Conservation (phyloP, 2,797 vertebrate species). For the Tragelaphus eurycerus region DNA sequence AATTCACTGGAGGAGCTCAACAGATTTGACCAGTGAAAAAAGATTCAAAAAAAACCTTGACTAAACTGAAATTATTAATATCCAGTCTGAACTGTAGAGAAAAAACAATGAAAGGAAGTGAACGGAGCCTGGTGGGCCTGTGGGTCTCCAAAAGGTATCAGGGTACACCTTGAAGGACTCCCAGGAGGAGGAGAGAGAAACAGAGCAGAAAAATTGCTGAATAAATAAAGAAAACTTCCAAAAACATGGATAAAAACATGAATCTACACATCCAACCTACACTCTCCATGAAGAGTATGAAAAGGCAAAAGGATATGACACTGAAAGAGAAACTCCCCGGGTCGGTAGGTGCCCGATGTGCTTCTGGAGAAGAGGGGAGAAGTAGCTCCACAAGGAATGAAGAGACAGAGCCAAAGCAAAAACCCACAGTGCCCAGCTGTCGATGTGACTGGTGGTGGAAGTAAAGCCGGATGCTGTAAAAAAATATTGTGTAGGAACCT, state of each 20-base stretch:
- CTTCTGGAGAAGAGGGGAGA: not conserved
- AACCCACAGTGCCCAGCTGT: rapidly evolving
- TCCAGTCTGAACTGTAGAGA: not conserved
- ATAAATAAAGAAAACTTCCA: not conserved
- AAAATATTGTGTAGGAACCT: rapidly evolving
- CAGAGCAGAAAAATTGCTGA: not conserved
- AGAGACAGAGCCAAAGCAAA: rapidly evolving
- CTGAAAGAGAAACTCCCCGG: not conserved
- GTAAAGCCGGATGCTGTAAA: rapidly evolving
- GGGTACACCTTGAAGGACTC: rapidly evolving
- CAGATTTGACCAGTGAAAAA: not conserved
- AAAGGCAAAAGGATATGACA: not conserved
- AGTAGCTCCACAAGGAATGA: not conserved
- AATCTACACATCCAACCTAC: not conserved
- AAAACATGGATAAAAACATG: not conserved
- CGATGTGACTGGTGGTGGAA: rapidly evolving
- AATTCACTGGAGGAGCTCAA: not conserved
- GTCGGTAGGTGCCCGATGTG: rapidly evolving
- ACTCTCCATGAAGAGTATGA: not conserved
- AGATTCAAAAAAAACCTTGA: not conserved
- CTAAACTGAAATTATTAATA: not conserved
- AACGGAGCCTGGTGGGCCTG: too few relatives aligned
- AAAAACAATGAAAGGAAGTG: not conserved
- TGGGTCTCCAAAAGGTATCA: too few relatives aligned
- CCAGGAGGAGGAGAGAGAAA: not conserved